These are phyloP conservation scores for Monoplex corrugatus DNA, from an alignment of 2,888 invertebrate species.

Conservation along the genomic window DNA sequence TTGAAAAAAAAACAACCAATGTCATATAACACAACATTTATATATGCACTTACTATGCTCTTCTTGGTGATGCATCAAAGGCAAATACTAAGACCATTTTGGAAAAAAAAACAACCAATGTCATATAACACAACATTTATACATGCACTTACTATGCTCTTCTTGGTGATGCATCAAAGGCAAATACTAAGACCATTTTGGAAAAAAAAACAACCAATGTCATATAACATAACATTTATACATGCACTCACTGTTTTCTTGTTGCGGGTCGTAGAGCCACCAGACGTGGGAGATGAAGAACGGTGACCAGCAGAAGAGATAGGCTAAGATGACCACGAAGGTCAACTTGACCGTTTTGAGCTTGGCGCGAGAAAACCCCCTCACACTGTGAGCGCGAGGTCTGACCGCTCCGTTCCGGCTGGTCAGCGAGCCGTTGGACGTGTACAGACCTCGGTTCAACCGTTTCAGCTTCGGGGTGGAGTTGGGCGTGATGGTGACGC, in stretches of 20 bases:
- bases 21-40: too few relatives aligned
- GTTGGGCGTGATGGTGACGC: background rate
- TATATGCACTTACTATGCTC: too few relatives aligned
- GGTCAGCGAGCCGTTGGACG: background rate
- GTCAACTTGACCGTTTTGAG: conserved; percentile 83
- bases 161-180: too few relatives aligned
- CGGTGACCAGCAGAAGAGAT: conserved; percentile 87
- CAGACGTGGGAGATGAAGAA: conserved; percentile 87
- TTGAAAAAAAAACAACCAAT: too few relatives aligned
- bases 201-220: too few relatives aligned
- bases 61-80: too few relatives aligned
- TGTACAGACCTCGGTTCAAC: conserved; percentile 8
- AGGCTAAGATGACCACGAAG: conserved; percentile 82
- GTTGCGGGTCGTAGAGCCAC: conserved; percentile 80
- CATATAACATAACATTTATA: too few relatives aligned
- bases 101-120: too few relatives aligned
- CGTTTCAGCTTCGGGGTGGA: conserved; percentile 18
- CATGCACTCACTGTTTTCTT: conserved; percentile 56
- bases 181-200: too few relatives aligned
- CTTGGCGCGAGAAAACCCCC: conserved; percentile 81
- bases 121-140: too few relatives aligned
- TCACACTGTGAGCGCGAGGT: conserved; percentile 68
- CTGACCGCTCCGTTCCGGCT: background rate
- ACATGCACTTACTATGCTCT: too few relatives aligned
- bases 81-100: too few relatives aligned